These are phyloP conservation scores for Megaptera novaeangliae DNA, from an alignment of 2,113 vertebrate genomes.

Conservation along the genomic window DNA sequence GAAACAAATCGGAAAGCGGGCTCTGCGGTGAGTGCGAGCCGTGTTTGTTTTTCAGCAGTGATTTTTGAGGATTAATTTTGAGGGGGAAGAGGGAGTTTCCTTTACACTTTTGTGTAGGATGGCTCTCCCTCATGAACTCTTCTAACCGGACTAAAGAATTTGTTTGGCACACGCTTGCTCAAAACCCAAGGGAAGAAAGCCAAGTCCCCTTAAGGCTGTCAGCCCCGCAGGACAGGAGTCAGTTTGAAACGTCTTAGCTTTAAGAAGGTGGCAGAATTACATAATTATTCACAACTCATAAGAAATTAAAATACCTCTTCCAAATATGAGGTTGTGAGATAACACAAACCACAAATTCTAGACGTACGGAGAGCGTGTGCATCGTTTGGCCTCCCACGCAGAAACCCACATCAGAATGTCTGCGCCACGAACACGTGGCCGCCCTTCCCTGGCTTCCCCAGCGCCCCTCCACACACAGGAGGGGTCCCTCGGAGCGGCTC, in stretches of 20 bases:
- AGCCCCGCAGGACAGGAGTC: not conserved
- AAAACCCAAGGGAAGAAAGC: not conserved
- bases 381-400: not conserved
- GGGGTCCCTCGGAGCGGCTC: fast-evolving
- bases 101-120: not conserved
- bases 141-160: not conserved
- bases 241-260: conserved; percentile 63
- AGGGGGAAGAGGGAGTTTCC: not conserved
- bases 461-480: fast-evolving
- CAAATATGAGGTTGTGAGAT: conserved; percentile 74
- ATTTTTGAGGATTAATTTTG: not conserved
- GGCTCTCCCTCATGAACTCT: not conserved
- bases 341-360: conserved; percentile 57
- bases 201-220: not conserved
- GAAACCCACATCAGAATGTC: not conserved
- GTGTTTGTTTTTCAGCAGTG: not conserved
- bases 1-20: not conserved
- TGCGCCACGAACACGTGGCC: not conserved
- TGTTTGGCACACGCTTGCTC: not conserved
- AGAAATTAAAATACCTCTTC: conserved; percentile 77
- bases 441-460: fast-evolving
- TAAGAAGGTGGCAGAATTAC: conserved; percentile 76
- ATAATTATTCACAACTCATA: conserved; percentile 80
- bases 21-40: not conserved
- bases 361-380: not conserved